phyloP scores from a whole-genome alignment of 2,888 invertebrate species.

The Monoplex corrugatus region DNA sequence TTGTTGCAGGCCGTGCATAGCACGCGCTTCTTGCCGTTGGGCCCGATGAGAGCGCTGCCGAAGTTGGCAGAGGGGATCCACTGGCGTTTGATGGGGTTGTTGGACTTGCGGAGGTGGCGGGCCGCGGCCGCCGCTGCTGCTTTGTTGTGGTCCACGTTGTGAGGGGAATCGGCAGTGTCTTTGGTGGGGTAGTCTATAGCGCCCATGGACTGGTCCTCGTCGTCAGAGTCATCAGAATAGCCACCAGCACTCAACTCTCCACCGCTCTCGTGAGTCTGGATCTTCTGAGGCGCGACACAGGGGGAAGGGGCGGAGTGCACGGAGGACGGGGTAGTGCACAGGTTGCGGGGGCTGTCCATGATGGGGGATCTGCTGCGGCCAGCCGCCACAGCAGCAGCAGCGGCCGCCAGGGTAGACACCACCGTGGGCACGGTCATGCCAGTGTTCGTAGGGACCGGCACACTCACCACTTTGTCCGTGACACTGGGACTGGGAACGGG shows the following conservation, averaged over 20 bases:
- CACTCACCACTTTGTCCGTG: not conserved
- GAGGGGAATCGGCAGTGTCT: constrained; percentile 59
- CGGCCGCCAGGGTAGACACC: constrained; percentile 28
- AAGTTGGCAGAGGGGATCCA: constrained; percentile 81
- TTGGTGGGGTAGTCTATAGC: constrained; percentile 73
- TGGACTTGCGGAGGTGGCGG: constrained; percentile 81
- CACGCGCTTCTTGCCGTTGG: constrained; percentile 91
- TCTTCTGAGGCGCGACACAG: constrained; percentile 63
- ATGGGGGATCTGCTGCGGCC: constrained; percentile 57
- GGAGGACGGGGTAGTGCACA: constrained; percentile 68
- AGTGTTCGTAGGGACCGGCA: constrained; percentile 34
- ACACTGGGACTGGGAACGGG: constrained; percentile 37
- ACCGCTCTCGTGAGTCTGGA: constrained; percentile 47
- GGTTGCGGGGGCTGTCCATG: constrained; percentile 72
- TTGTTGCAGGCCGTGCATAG: constrained; percentile 99
- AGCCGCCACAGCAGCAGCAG: too few species aligned
- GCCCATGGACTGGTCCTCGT: constrained; percentile 63
- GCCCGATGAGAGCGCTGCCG: constrained; percentile 79
- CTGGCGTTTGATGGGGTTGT: constrained; percentile 81
- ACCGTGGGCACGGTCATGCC: not conserved
- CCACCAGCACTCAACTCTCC: constrained; percentile 46
- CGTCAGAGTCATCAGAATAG: constrained; percentile 60
- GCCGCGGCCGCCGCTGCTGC: constrained; percentile 55
- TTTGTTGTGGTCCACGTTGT: constrained; percentile 36
- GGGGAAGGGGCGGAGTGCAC: constrained; percentile 66